Evolutionary conservation across 1,140 invertebrate genomes (phyloP), one percentile per base, ranked within the genome.

Genomic region (Cydia amplana): DNA sequence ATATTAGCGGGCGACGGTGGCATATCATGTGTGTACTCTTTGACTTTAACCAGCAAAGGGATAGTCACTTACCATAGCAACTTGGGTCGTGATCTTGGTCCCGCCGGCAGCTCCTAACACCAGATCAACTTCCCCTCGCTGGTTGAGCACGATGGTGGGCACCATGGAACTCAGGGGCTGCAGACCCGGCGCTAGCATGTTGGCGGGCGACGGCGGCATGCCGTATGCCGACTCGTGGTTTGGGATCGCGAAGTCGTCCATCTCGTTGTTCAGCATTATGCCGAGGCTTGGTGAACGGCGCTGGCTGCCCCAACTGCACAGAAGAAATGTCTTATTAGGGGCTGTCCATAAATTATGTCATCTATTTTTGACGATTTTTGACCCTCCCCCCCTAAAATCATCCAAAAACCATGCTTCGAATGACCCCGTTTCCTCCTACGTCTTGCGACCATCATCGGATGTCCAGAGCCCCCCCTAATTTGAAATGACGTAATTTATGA

Each of bases 201-300:
- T 99, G 2, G 94, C 94, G 2, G 95, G 95, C 0, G 97, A 97
- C 2, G 97, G 95, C 1, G 96, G 96, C 63, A 98, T 85, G 18
- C 95, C 95, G 87, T 96, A 98, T 36, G 93, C 94, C 83, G 97
- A 98, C 0, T 94, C 95, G 18, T 95, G 95, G 74, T 96, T 95
- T 0, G 97, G 97, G 0, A 96, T 94, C 5, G 97, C 97, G 87
- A 99, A 99, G 86, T 99, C 98, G 85, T 99, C 97, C 98, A 99
- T 99, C 92, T 98, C 95, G 87, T 99, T 95, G 88, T 99, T 99
- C 65, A 98, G 95, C 78, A 99, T 95, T 23, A 99, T 97, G 16
- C 98, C 98, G 0, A 98, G 97, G 40, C 94, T 95, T 40, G 85
- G 83, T 1, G 97, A 97, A 0, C 95, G 93, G 74, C 96, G 93